Evolutionary conservation across 2,888 invertebrate genomes (phyloP).

Genomic region (Punctoribates punctum): DNA sequence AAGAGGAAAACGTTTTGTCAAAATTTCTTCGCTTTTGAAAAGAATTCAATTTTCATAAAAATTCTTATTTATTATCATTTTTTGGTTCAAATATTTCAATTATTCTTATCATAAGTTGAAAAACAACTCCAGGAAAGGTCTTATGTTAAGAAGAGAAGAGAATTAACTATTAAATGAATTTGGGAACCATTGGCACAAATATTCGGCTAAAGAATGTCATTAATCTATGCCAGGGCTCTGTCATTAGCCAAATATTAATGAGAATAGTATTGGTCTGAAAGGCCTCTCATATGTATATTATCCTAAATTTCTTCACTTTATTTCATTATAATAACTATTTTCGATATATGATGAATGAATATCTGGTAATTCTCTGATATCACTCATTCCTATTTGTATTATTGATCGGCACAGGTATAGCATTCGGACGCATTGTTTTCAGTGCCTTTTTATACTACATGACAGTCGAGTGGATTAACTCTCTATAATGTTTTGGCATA

Average conservation of each 20-base stretch:
- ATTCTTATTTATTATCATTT: too few species aligned
- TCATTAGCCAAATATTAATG: slow-evolving; percentile 1
- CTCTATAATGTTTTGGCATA: not conserved
- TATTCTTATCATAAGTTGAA: not conserved
- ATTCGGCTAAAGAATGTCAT: not conserved
- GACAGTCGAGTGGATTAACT: slow-evolving; percentile 18
- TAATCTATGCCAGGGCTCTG: not conserved
- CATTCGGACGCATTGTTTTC: slow-evolving; percentile 16
- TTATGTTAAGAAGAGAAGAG: not conserved
- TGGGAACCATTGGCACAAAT: slow-evolving; percentile 2
- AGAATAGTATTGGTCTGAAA: not conserved
- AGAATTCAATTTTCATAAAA: too few species aligned
- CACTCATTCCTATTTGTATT: not conserved
- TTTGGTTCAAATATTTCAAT: too few species aligned
- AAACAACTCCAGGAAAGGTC: not conserved
- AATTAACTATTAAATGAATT: not conserved
- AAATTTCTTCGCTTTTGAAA: too few species aligned
- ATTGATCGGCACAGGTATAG: not conserved
- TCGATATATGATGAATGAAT: slow-evolving; percentile 44
- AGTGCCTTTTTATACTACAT: slow-evolving; percentile 22
- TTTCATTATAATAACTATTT: slow-evolving; percentile 46
- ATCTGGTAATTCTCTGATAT: not conserved
- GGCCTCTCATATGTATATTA: not conserved
- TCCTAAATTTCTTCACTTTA: not conserved
- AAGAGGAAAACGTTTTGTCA: too few species aligned